Conservation (phyloP, 64 coral and sea anemone species). For the Porites australiensis region DNA sequence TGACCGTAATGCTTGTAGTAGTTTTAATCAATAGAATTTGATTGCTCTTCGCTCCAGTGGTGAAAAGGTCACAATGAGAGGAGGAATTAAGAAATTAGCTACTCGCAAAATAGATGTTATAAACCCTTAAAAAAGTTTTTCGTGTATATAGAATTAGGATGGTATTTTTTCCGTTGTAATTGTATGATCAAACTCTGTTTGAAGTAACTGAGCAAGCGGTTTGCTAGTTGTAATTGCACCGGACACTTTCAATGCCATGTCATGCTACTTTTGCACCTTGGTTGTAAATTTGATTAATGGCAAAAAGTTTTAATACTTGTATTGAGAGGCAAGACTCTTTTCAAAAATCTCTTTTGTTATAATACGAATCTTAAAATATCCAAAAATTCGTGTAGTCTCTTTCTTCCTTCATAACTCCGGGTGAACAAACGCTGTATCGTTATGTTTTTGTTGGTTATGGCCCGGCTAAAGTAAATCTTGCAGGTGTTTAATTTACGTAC, state of each 20-base stretch:
- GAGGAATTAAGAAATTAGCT: neutral
- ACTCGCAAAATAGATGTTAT: neutral
- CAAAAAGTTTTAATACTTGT: neutral
- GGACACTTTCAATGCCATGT: too few species aligned
- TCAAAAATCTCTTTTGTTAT: neutral
- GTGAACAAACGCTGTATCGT: too few species aligned
- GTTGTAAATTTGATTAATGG: neutral
- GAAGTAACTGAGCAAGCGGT: too few species aligned
- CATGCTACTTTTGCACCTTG: neutral
- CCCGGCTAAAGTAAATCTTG: too few species aligned
- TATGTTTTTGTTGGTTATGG: too few species aligned
- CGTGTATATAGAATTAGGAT: too few species aligned
- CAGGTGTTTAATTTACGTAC: too few species aligned
- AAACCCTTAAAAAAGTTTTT: too few species aligned
- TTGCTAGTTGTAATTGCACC: too few species aligned
- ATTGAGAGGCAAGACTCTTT: neutral
- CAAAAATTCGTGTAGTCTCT: neutral
- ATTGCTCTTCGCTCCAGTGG: slow-evolving; percentile 40
- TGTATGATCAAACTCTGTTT: too few species aligned
- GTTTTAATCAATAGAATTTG: slow-evolving; percentile 30
- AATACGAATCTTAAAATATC: neutral
- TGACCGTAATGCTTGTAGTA: slow-evolving; percentile 11
- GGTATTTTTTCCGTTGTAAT: too few species aligned
- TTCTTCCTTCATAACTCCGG: neutral
- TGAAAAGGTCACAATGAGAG: slow-evolving; percentile 11